phyloP scores from a whole-genome alignment of 2,888 invertebrate genomes.

The Entomobrya multifasciata region DNA sequence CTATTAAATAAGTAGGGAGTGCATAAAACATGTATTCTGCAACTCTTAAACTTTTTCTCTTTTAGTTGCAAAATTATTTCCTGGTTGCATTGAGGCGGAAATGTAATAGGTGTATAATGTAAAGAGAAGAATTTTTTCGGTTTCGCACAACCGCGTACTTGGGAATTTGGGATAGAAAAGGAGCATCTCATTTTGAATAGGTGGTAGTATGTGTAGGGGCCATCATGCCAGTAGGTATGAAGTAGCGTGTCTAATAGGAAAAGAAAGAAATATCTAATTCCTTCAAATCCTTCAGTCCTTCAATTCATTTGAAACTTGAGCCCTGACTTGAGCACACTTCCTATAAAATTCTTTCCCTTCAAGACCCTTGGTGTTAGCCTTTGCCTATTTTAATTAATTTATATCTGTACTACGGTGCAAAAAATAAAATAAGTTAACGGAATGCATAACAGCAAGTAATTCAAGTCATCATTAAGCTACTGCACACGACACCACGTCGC shows the following conservation, averaged over 20 bases:
- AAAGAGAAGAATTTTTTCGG: background rate
- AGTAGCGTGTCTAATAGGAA: background rate
- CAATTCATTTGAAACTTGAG: conserved; percentile 44
- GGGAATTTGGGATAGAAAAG: too few relatives aligned
- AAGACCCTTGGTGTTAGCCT: background rate
- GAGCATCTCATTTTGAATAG: background rate
- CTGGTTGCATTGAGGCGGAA: conserved; percentile 70
- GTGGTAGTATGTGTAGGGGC: background rate
- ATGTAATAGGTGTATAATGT: conserved; percentile 39
- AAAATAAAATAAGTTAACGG: background rate
- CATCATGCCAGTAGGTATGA: background rate
- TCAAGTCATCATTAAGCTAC: background rate
- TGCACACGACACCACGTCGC: background rate
- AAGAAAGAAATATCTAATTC: background rate
- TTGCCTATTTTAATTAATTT: background rate
- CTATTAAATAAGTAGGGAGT: background rate
- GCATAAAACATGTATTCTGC: background rate
- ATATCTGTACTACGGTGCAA: background rate
- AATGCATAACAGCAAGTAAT: conserved; percentile 20
- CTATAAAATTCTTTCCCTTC: background rate
- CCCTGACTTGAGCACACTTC: background rate
- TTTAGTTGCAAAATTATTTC: conserved; percentile 67
- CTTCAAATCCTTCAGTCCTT: conserved; percentile 13
- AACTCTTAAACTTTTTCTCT: background rate
- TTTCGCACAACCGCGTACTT: background rate